Evolutionary conservation across 2,888 invertebrate genomes (phyloP), one percentile per base, ranked within the genome.

Genomic region (Notodonta dromedarius): DNA sequence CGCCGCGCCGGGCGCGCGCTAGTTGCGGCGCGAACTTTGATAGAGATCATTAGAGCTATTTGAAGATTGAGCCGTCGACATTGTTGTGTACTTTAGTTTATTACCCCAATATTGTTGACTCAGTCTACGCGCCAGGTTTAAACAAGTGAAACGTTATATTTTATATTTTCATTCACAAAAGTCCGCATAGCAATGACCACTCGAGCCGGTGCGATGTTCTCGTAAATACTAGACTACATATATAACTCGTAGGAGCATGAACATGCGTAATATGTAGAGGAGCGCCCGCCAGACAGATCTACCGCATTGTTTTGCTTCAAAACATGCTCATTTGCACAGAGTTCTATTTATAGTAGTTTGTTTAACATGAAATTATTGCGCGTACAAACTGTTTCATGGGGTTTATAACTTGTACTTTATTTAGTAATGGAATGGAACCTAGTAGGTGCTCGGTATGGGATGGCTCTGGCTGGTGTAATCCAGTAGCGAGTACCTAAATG

Each of bases 11-110:
- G 13, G 16, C 5, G 32, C 52, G 7, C 32, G 52, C 52, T 32
- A 52, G 52, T 52, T 52, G 32, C 52, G 52, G 32, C 52, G 32
- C 32, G 32, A 52, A 51, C 32, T 35, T 52, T 52, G 12, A 52
- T 52, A 1, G 32, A 32, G 52, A 13, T 32, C 13, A 32, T 52
- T 52, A 52, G 52, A 11, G 52, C 32, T 52, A 32, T 52, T 32
- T 52, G 32, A 32, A 35, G 32, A 32, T 13, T 4, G 32, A 52
- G 32, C 1, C 52, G 13, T 8, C 16, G 52, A n/a, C 13, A 52
- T 32, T 52, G 52, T n/a, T 52, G 32, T 52, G 32, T 52, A 24
- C 7, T 32, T 32, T 12, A 52, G 32, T 32, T 32, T 9, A 50
- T 4, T 24, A 24, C 24, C 24, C 24, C 24, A 24, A 2, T 24